phyloP scores from a whole-genome alignment of 2,113 vertebrate species.

The Phalacrocorax pelagicus region DNA sequence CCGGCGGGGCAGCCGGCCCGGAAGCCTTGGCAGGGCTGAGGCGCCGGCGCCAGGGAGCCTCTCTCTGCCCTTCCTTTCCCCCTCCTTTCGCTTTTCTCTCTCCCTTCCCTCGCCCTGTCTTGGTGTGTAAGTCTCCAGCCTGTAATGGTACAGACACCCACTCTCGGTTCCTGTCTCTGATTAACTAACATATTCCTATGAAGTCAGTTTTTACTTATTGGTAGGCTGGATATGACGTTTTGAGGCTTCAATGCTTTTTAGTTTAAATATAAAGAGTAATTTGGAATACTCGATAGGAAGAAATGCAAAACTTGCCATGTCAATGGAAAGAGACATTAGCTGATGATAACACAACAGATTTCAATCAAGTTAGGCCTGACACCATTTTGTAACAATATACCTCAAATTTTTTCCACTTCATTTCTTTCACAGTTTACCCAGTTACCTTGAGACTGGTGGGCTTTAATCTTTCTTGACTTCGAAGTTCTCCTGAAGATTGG shows the following conservation, averaged over 20 bases:
- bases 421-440: background rate
- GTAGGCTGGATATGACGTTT: fast-evolving
- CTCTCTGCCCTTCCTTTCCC: no score
- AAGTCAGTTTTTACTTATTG: fast-evolving
- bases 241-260: background rate
- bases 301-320: background rate
- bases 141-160: fast-evolving
- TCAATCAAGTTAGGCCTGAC: background rate
- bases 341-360: background rate
- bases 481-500: background rate
- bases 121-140: background rate
- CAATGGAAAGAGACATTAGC: fast-evolving
- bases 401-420: background rate
- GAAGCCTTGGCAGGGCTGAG: background rate
- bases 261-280: no score
- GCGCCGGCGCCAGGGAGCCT: background rate
- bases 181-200: no score
- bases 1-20: no score
- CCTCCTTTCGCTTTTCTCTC: no score
- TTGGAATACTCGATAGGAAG: background rate
- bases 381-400: background rate
- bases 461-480: background rate
- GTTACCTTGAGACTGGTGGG: fast-evolving
- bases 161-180: background rate
- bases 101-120: no score